phyloP scores from a whole-genome alignment of 2,113 vertebrate species.

The Paraplagusia blochii region DNA sequence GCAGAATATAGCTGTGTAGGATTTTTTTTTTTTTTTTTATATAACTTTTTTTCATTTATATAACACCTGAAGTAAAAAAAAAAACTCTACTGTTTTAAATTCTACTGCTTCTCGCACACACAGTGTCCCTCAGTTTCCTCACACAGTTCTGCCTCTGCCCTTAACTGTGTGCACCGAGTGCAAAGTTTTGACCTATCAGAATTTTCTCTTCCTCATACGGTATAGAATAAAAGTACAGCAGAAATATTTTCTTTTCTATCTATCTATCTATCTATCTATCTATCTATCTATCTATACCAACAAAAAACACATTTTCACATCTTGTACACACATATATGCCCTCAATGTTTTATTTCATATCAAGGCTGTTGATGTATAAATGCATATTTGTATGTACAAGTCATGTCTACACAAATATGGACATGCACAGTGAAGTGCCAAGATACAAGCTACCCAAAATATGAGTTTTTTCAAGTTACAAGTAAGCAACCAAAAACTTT shows the following conservation, averaged over 20 bases:
- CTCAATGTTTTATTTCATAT: too few relatives aligned
- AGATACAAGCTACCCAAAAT: too few relatives aligned
- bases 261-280: too few relatives aligned
- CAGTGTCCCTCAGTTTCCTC: background rate
- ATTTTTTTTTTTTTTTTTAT: background rate
- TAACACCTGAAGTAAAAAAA: background rate
- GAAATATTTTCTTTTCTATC: background rate
- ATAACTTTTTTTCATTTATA: background rate
- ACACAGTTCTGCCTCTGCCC: background rate
- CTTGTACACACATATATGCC: too few relatives aligned
- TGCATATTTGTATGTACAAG: too few relatives aligned
- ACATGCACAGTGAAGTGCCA: too few relatives aligned
- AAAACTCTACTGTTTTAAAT: conserved; percentile 9
- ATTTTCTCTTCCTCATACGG: background rate
- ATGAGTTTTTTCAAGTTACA: too few relatives aligned
- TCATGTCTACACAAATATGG: too few relatives aligned
- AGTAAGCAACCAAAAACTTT: too few relatives aligned
- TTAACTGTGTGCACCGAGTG: background rate
- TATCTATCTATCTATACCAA: too few relatives aligned
- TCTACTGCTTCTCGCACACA: background rate
- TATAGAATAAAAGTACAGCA: background rate
- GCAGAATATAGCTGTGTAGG: background rate
- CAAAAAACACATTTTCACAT: too few relatives aligned
- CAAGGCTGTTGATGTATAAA: too few relatives aligned
- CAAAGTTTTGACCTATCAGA: background rate